These are phyloP conservation scores for Campopleginae sp. DNA, from an alignment of 2,888 invertebrate genomes.

Conservation along the genomic window DNA sequence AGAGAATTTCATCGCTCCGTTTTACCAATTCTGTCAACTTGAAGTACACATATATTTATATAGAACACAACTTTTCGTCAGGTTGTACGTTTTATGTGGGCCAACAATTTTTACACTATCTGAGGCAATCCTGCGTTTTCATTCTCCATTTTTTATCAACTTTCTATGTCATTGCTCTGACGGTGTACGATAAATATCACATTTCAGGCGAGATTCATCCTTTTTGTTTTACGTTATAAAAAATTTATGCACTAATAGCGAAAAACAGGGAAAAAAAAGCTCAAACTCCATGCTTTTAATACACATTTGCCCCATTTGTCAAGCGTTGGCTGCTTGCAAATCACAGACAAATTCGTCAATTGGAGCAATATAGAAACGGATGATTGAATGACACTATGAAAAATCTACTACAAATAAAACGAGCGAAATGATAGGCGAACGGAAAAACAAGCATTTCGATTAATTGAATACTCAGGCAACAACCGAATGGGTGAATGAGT, in stretches of 20 bases:
- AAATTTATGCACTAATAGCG: background rate
- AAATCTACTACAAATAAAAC: background rate
- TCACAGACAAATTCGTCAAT: background rate
- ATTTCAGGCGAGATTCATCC: background rate
- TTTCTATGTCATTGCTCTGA: background rate
- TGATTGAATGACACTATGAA: background rate
- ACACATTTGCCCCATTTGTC: background rate
- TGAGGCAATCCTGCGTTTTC: background rate
- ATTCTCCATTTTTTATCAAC: conserved; percentile 4
- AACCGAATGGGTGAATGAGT: background rate
- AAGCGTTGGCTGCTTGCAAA: background rate
- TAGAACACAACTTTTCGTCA: background rate
- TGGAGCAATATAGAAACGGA: background rate
- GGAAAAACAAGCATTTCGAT: too few relatives aligned
- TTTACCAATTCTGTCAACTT: conserved; percentile 35
- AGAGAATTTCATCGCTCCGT: conserved; percentile 45
- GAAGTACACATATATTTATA: conserved; percentile 29
- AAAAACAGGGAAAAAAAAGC: background rate
- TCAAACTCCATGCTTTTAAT: background rate
- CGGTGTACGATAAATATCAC: background rate
- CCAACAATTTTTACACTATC: background rate
- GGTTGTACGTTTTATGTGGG: background rate
- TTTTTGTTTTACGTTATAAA: background rate
- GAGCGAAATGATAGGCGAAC: background rate
- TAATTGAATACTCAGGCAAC: too few relatives aligned